These are phyloP conservation scores for Chondrilla cf. caribensis DNA, from an alignment of 37 sponge, comb jelly and placozoan genomes.

Conservation along the genomic window DNA sequence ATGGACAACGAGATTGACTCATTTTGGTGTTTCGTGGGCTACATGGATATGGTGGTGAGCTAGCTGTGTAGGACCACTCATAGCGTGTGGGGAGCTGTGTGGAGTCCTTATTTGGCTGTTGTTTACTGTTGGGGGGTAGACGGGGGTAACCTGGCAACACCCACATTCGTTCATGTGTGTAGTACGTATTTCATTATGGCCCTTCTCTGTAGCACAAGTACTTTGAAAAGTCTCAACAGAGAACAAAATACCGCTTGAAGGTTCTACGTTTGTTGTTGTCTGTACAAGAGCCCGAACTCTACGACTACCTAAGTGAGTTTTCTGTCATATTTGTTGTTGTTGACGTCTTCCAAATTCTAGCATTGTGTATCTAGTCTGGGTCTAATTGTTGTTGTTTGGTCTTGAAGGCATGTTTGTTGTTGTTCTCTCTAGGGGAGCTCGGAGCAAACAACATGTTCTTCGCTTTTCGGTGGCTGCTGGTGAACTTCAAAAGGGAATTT, in stretches of 20 bases:
- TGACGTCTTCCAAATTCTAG: background rate
- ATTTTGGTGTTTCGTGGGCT: conserved; percentile 98
- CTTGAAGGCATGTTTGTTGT: too few relatives aligned
- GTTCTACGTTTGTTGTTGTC: conserved; percentile 64
- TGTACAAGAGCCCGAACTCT: conserved; percentile 60
- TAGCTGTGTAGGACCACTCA: too few relatives aligned
- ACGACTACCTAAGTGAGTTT: conserved; percentile 70
- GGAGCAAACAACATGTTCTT: conserved; percentile 84
- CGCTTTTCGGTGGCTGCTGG: conserved; percentile 92
- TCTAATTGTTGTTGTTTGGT: too few relatives aligned
- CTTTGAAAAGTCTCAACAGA: conserved; percentile 78
- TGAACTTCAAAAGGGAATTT: conserved; percentile 93
- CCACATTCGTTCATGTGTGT: too few relatives aligned
- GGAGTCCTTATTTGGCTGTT: background rate
- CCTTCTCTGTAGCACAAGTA: conserved; percentile 27
- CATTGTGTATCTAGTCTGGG: background rate
- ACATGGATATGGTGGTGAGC: conserved; percentile 89
- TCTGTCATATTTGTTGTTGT: too few relatives aligned
- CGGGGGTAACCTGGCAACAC: too few relatives aligned
- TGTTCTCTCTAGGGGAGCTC: conserved; percentile 54
- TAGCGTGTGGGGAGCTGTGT: background rate
- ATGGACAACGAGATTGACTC: conserved; percentile 91
- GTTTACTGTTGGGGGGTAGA: background rate
- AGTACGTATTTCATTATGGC: too few relatives aligned
- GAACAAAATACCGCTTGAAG: conserved; percentile 64